Evolutionary conservation across 2,113 vertebrate species (phyloP), one percentile per base, ranked within the genome.

Genomic region (Ctenomys sociabilis): DNA sequence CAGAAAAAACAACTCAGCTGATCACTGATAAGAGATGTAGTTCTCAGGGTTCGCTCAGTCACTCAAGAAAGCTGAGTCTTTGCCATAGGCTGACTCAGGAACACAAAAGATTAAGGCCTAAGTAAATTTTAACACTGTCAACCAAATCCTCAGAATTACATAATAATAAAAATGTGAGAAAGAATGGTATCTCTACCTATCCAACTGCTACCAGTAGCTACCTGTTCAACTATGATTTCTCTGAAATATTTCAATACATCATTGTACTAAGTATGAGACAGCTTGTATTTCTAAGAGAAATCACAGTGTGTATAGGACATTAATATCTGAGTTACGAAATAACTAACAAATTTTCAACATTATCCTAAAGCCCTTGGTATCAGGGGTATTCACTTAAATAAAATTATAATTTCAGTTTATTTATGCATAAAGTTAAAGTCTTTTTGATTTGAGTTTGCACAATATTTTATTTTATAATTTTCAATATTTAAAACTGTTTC

Each of bases 401-500:
- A 86, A 96, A 90, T 85, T 45, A 86, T 49, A 75, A 91, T 64
- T 91, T 96, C 28, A 92, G 43, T 14, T 82, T 30, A 54, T 17
- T 87, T 95, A n/a, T 87, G 85, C 75, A 30, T 84, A 92, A 92
- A n/a, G 49, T 30, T 59, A n/a, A 92, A 87, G 32, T 77, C 35
- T 86, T 91, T 89, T 63, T 94, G 49, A 61, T 82, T 95, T 52
- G 7, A 70, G 68, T 70, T 70, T 70, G 35, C 35, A n/a, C 35
- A 37, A 70, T 70, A 70, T 37, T 70, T 70, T 70, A 91, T 22
- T 57, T 93, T 21, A 43, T 37, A 80, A n/a, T 75, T 92, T 85
- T 88, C 72, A 88, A 32, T 24, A 37, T 93, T 92, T 93, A 85
- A 70, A 70, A n/a, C 35, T 63, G 11, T 96, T 96, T 96, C 40